These are phyloP conservation scores for Heteronetta atricapilla DNA, from an alignment of 2,113 vertebrate species.

Conservation along the genomic window DNA sequence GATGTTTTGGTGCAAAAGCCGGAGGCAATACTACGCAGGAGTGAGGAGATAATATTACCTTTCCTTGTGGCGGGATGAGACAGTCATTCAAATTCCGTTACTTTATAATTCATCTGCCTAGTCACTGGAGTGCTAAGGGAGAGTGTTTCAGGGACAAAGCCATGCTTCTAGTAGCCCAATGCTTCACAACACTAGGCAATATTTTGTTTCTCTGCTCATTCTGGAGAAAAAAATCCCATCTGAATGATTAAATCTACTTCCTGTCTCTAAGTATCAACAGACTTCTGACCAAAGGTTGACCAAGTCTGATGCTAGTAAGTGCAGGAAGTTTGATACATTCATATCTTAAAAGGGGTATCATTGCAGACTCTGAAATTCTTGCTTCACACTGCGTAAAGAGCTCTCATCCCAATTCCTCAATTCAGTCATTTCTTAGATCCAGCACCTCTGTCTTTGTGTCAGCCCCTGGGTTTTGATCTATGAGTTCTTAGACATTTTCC, in stretches of 20 bases:
- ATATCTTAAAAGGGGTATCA: neutral
- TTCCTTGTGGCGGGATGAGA: neutral
- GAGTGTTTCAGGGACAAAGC: neutral
- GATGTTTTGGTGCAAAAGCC: constrained; percentile 21
- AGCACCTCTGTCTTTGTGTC: neutral
- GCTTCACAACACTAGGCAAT: neutral
- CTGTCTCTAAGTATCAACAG: neutral
- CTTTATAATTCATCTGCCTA: constrained; percentile 9
- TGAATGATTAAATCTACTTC: neutral
- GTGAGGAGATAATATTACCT: neutral
- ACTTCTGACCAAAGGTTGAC: neutral
- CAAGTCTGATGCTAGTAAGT: neutral
- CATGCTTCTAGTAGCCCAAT: neutral
- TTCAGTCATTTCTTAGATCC: constrained; percentile 22
- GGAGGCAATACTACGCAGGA: neutral
- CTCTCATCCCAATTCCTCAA: neutral
- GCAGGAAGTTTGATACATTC: neutral
- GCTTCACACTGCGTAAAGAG: neutral
- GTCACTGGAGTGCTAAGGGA: neutral
- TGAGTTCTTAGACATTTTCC: constrained; percentile 36
- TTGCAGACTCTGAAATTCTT: neutral
- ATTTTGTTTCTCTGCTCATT: neutral
- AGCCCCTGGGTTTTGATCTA: constrained; percentile 25
- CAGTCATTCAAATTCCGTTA: constrained; percentile 28
- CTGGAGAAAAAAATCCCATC: neutral